Base-by-base conservation (phyloP, 2,888 invertebrate genomes). In the Tachina fera region DNA sequence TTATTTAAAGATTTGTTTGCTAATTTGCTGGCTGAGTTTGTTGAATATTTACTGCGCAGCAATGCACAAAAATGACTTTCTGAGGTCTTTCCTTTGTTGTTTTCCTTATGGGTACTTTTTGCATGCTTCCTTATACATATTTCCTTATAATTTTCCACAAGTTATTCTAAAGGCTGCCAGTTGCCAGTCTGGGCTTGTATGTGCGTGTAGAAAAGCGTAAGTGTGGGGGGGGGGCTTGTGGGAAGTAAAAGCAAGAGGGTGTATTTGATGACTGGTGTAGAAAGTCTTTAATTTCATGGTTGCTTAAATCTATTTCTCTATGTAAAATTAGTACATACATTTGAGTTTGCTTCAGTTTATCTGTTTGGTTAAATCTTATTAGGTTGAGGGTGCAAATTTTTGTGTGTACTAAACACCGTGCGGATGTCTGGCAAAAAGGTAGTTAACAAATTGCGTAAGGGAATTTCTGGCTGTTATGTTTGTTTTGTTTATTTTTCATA, bases 201-300 rank as follows among this genome's bases (percentile, higher is more conserved):
- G 9, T n/a, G 9, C 53, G 39, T 41, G 43, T 47, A n/a, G n/a
- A n/a, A n/a, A n/a, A n/a, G n/a, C n/a, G n/a, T n/a, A n/a, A n/a
- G 9, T 14, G 9, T 10, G 9, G 3, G 31, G 14, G 4, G 9
- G 16, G 3, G 13, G 0, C 31, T 11, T 22, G 14, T 31, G 4
- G 11, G 11, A 61, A 43, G 43, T 61, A 6, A 13, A 8, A 13
- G 31, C 13, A 49, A 31, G 67, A 39, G 53, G 47, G 19, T 56
- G 72, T 31, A 31, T 47, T 67, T 56, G 51, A 43, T 56, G 63
- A 41, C 70, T 51, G 19, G 68, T 75, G 81, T 82, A 53, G 75
- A 84, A 79, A 82, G 80, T 88, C 91, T 91, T 91, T 91, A 91
- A 91, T 91, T 91, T 91, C 91, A 91, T 91, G 91, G 90, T 91